Conservation (phyloP, 2,888 invertebrate genomes). For the Pogonocherus hispidulus region DNA sequence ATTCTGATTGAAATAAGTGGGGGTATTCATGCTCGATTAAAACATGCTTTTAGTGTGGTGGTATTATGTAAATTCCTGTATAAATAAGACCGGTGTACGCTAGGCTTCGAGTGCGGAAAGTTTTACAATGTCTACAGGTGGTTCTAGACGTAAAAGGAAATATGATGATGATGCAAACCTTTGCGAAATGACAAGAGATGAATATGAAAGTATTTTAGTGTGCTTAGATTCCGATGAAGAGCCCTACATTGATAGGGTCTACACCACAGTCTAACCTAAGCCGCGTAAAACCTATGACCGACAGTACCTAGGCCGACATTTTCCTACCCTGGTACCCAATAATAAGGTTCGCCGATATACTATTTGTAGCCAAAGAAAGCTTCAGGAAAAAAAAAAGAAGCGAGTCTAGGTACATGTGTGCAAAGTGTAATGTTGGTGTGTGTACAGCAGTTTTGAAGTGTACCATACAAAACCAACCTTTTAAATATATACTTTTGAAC, state of each 20-base stretch:
- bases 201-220: too few species aligned
- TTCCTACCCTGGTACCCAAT: not conserved
- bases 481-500: constrained; percentile 15
- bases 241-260: too few species aligned
- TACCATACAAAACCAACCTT: constrained; percentile 25
- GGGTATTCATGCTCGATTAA: constrained; percentile 7
- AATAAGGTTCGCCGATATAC: constrained; percentile 21
- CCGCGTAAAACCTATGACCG: not conserved
- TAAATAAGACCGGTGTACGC: too few species aligned
- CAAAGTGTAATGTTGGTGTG: constrained; percentile 18
- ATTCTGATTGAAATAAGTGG: constrained; percentile 2
- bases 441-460: constrained; percentile 17
- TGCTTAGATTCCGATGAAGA: not conserved
- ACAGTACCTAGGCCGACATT: constrained; percentile 11
- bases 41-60: constrained; percentile 5
- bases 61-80: not conserved
- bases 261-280: not conserved
- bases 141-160: too few species aligned
- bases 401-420: constrained; percentile 28
- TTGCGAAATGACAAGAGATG: too few species aligned
- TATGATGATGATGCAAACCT: too few species aligned
- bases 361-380: constrained; percentile 19
- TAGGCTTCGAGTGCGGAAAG: too few species aligned
- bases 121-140: too few species aligned
- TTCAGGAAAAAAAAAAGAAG: constrained; percentile 20